Evolutionary conservation across 2,797 vertebrate species (phyloP), one percentile per base, ranked within the genome.

Genomic region (Phalloptychus januarius): DNA sequence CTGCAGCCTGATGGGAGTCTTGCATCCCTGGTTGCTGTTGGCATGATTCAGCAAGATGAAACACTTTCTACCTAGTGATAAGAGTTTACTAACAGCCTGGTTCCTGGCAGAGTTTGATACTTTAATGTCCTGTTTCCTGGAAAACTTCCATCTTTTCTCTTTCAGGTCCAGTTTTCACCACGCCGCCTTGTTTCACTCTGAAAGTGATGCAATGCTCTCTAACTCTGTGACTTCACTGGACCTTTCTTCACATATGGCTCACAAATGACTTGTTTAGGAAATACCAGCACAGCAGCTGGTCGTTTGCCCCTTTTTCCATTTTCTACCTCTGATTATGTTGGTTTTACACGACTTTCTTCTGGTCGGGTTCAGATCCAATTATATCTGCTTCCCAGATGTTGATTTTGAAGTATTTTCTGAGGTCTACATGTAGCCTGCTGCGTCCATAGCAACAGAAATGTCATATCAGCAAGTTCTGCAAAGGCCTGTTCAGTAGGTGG

Each of bases 1-100:
- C 58, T 63, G 31, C 31, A 20, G 58, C 28, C 54, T 58, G n/a
- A 58, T 31, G 13, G 28, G 54, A 58, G 54, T 31, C 54, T 58
- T 58, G 54, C 54, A 58, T 58, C 28, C 12, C 25, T 58, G 28
- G 5, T 16, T 61, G 78, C 42, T 77, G 61, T 36, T 31, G 73
- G 77, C 58, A 77, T 52, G 79, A 36, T 72, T 76, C 79, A 73
- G 23, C 46, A 48, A 54, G 72, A 71, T 31, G 75, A 74, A 72
- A 78, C 72, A 71, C 36, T 76, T 15, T 33, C 38, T 80, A 77
- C 79, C 67, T 69, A 63, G 79, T 54, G 4, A 87, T 76, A 40
- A 54, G 89, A 90, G 80, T 80, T 82, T 63, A 92, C 91, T 93
- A 94, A 94, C 91, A 82, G 52, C 69, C 69, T 74, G 82, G 80